Base-by-base conservation (phyloP, 2,888 invertebrate species). In the Cosmia pyralina region DNA sequence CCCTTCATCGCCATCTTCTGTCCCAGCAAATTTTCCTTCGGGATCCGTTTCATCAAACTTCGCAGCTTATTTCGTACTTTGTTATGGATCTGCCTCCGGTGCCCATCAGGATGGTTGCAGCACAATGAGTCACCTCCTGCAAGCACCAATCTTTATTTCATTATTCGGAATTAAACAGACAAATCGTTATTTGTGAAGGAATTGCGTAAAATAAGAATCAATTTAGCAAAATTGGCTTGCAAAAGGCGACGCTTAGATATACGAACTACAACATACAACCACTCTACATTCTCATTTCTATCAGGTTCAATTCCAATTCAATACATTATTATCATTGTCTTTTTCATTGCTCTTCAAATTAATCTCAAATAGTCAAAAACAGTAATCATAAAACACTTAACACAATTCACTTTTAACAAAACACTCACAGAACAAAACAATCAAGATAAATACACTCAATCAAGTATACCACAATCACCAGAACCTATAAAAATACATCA, bases 121-220 rank as follows among this genome's bases (percentile, higher is more conserved):
- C 91, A 92, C 77, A 91, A 86, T 81, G 92, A 85, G 89, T 94
- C 96, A 89, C 95, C 96, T 91, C 95, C 95, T 96, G 95, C 95
- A 96, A 95, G 84, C 74, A 81, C 93, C 94, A 94, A 94, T 92
- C 90, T 92, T 90, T 86, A 81, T 74, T 82, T 84, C 69, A 85
- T 82, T 86, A 87, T 64, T 63, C 53, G 58, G 75, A 77, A 84
- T 68, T 74, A 75, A 79, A 70, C 70, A 73, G 44, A 65, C 44
- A 75, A 66, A 52, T 63, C 17, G 10, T 50, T 44, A 72, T 69
- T 46, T 69, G 64, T 48, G 62, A 48, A 63, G 28, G 28, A 55
- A 55, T 28, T 17, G 15, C 15, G 28, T 66, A 66, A 46, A 73
- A 66, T 68, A 62, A 65, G 17, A 41, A 72, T 66, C 8, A 72